These are phyloP conservation scores for Dendrophyllia cribrosa DNA, from an alignment of 64 coral and sea anemone species.

Conservation along the genomic window DNA sequence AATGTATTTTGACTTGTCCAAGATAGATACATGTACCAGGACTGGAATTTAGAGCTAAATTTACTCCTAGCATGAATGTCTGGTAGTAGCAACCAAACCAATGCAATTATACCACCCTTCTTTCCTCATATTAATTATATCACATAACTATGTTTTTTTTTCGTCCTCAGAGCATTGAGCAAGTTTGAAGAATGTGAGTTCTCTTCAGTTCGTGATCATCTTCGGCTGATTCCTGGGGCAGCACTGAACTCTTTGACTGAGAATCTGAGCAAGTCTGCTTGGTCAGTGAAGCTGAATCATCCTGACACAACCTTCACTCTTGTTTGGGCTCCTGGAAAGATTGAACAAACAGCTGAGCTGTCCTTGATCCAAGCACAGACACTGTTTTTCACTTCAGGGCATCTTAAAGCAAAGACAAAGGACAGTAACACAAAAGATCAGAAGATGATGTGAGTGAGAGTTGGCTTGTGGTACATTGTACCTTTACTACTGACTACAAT, in stretches of 20 bases:
- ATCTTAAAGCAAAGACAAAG: constrained; percentile 40
- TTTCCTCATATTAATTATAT: too few species aligned
- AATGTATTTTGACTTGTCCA: too few species aligned
- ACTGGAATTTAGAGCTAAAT: too few species aligned
- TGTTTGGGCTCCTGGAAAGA: constrained; percentile 69
- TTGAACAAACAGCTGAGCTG: constrained; percentile 82
- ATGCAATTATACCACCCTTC: too few species aligned
- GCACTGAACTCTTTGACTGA: constrained; percentile 90
- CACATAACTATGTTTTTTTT: background rate
- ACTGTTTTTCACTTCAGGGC: constrained; percentile 67
- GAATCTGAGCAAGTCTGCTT: constrained; percentile 77
- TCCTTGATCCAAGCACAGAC: constrained; percentile 88
- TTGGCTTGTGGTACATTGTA: too few species aligned
- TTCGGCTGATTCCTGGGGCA: constrained; percentile 87
- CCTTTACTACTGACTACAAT: too few species aligned
- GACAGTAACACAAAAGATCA: constrained; percentile 69
- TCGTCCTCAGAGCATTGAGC: constrained; percentile 74
- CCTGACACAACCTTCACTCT: constrained; percentile 81
- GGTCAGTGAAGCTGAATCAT: constrained; percentile 52
- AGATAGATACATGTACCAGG: too few species aligned
- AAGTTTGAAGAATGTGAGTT: constrained; percentile 97
- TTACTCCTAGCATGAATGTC: too few species aligned
- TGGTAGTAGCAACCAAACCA: too few species aligned
- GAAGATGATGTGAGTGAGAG: constrained; percentile 76
- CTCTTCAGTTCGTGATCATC: constrained; percentile 67